Evolutionary conservation across 2,888 invertebrate species (phyloP).

Genomic region (Synergus gifuensis): DNA sequence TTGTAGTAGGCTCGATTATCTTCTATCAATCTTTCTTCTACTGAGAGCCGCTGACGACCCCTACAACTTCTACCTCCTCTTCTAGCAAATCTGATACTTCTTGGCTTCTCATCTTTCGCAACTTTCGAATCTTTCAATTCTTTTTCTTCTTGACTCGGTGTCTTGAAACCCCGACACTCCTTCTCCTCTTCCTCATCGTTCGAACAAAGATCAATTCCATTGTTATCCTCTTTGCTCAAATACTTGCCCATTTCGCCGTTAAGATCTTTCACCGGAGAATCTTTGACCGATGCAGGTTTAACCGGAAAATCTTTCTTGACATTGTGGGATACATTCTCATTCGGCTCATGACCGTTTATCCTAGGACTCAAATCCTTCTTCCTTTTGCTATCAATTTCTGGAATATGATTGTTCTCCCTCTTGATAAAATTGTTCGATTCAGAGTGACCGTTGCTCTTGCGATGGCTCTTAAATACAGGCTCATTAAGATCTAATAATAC

Average conservation of each 20-base stretch:
- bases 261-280: constrained; percentile 29
- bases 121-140: constrained; percentile 50
- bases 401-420: constrained; percentile 62
- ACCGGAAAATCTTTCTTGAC: constrained; percentile 11
- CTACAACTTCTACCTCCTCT: constrained; percentile 60
- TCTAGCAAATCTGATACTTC: constrained; percentile 49
- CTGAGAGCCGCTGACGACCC: constrained; percentile 75
- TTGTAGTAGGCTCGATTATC: constrained; percentile 84
- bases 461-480: constrained; percentile 42
- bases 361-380: constrained; percentile 26
- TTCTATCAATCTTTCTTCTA: constrained; percentile 80
- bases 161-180: constrained; percentile 28
- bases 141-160: background rate
- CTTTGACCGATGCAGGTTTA: background rate
- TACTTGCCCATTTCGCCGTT: constrained; percentile 48
- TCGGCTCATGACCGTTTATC: constrained; percentile 34
- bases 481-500: constrained; percentile 45
- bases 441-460: constrained; percentile 29
- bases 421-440: constrained; percentile 14
- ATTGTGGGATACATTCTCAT: constrained; percentile 40
- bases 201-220: constrained; percentile 20
- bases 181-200: constrained; percentile 32
- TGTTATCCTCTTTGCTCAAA: constrained; percentile 44
- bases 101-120: constrained; percentile 39
- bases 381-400: constrained; percentile 43